Percentiles rank a stretch among this genome's conserved stretches.
These are phyloP conservation scores for Onthophagus taurus DNA, from an alignment of 1,140 invertebrate genomes.

Conservation along the genomic window DNA sequence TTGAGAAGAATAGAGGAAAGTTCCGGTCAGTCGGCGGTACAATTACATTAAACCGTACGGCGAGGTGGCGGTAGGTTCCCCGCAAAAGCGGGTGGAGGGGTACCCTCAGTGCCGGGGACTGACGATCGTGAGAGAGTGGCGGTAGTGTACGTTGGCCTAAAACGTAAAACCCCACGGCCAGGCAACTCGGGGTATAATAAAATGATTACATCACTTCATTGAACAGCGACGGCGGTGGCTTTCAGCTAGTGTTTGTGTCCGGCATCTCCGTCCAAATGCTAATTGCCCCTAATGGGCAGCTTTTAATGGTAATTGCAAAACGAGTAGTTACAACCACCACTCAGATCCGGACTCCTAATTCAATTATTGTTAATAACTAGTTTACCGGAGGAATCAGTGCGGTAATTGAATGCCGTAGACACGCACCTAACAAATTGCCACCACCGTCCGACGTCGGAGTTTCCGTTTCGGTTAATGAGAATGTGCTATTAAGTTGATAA, in stretches of 20 bases:
- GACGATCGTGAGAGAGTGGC: too few species aligned
- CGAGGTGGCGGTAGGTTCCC: too few species aligned
- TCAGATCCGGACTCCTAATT: constrained; percentile 18
- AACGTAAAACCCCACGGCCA: constrained; percentile 27
- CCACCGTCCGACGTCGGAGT: constrained; percentile 26
- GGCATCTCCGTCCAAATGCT: constrained; percentile 16
- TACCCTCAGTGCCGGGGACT: too few species aligned
- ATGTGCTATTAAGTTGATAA: constrained; percentile 32
- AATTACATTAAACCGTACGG: too few species aligned
- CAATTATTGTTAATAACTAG: constrained; percentile 26
- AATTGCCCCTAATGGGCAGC: constrained; percentile 28
- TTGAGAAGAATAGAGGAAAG: too few species aligned
- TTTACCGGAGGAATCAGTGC: constrained; percentile 18
- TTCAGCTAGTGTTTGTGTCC: constrained; percentile 26
- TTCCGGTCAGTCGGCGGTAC: too few species aligned
- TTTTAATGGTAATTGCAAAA: constrained; percentile 29
- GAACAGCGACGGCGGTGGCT: constrained; percentile 24
- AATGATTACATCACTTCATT: constrained; percentile 34
- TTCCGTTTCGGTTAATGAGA: constrained; percentile 30
- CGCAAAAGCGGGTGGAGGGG: too few species aligned
- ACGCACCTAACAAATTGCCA: constrained; percentile 24
- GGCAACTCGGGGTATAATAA: constrained; percentile 27
- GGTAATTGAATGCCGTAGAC: constrained; percentile 17
- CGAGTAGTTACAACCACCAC: constrained; percentile 21
- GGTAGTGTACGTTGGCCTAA: too few species aligned